Conservation (phyloP, 2,113 vertebrate species). For the Salvelinus fontinalis region DNA sequence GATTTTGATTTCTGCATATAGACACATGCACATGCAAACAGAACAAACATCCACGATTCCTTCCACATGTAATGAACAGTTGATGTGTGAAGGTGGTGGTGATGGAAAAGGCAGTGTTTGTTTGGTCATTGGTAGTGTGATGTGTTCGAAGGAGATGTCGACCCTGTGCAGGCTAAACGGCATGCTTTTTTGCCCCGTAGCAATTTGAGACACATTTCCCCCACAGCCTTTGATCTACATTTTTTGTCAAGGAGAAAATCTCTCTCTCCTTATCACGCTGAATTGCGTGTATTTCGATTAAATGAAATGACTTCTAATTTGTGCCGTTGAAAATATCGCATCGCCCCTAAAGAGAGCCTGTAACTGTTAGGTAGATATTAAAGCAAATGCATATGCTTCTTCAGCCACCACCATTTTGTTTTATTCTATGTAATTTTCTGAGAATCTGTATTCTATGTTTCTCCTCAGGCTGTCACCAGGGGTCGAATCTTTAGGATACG, state of each 20-base stretch:
- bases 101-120: not conserved
- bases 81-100: not conserved
- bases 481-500: constrained; percentile 39
- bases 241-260: constrained; percentile 22
- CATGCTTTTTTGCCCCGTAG: constrained; percentile 1
- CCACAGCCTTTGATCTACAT: constrained; percentile 37
- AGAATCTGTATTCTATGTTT: constrained; percentile 29
- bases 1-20: too few relatives aligned
- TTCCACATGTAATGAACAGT: too few relatives aligned
- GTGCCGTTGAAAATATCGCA: not conserved
- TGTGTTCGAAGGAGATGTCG: not conserved
- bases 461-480: constrained; percentile 32
- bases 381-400: not conserved
- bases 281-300: constrained; percentile 4
- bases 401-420: constrained; percentile 19
- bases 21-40: too few relatives aligned
- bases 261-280: constrained; percentile 25
- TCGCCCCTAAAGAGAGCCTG: not conserved
- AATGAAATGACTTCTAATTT: not conserved
- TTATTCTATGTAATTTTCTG: constrained; percentile 28
- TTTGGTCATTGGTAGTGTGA: not conserved
- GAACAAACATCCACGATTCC: too few relatives aligned
- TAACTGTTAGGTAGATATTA: not conserved
- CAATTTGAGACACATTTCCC: constrained; percentile 34
- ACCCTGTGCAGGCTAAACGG: constrained; percentile 12